phyloP scores from a whole-genome alignment of 2,113 vertebrate species.

The Tenebrosternarchus preto region DNA sequence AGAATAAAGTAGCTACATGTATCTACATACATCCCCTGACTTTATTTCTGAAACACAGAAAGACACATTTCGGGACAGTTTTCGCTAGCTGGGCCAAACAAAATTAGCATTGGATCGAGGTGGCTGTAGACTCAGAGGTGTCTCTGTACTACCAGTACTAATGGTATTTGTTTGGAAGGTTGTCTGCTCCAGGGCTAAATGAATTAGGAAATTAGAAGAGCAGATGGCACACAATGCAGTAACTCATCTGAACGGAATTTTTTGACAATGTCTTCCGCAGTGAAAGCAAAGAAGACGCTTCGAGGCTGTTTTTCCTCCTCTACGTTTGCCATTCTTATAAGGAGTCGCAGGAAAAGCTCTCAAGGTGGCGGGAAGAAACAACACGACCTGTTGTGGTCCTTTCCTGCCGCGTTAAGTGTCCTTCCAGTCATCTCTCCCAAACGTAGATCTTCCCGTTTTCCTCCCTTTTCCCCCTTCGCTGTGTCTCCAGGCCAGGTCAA shows the following conservation, averaged over 20 bases:
- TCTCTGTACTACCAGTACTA: slow-evolving; percentile 23
- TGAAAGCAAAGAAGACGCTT: slow-evolving; percentile 10
- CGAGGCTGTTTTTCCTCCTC: slow-evolving; percentile 31
- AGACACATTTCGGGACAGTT: no score
- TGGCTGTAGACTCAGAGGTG: slow-evolving; percentile 7
- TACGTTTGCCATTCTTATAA: slow-evolving; percentile 13
- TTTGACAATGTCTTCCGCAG: slow-evolving; percentile 23
- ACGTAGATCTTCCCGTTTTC: slow-evolving; percentile 38
- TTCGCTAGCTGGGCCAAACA: slow-evolving; percentile 8
- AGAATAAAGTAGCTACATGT: background rate
- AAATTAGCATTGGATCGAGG: slow-evolving; percentile 7
- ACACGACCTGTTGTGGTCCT: slow-evolving; percentile 39
- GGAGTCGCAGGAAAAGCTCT: slow-evolving; percentile 40
- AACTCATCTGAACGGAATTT: background rate
- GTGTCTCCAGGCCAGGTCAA: slow-evolving; percentile 50
- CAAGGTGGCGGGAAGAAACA: slow-evolving; percentile 49
- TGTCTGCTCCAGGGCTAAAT: slow-evolving; percentile 23
- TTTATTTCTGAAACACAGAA: background rate
- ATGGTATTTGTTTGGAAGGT: slow-evolving; percentile 46
- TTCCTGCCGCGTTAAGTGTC: slow-evolving; percentile 56
- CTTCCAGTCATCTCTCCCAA: slow-evolving; percentile 43
- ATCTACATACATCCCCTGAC: background rate
- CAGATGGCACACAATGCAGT: slow-evolving; percentile 45
- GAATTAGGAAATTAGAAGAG: slow-evolving; percentile 50
- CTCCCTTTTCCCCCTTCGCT: slow-evolving; percentile 33